Evolutionary conservation across 2,888 invertebrate genomes (phyloP).

Genomic region (Sisyra terminalis): DNA sequence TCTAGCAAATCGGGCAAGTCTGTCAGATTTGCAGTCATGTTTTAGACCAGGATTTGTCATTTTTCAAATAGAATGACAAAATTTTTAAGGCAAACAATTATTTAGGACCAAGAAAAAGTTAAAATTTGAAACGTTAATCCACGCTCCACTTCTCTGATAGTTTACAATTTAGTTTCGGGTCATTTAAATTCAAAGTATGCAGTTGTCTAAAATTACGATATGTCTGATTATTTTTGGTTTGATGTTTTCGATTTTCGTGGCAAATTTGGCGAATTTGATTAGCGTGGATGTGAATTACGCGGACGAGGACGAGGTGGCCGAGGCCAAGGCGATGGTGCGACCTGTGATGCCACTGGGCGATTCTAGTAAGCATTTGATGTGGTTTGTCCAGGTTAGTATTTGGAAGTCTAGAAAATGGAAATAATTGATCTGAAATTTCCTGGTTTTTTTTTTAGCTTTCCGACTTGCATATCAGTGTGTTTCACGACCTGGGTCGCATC

Average conservation of each 20-base stretch:
- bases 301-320: slow-evolving; percentile 8
- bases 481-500: slow-evolving; percentile 55
- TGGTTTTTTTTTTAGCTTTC: slow-evolving; percentile 56
- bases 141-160: too few relatives aligned
- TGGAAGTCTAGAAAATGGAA: background rate
- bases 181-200: slow-evolving; percentile 36
- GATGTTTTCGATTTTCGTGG: slow-evolving; percentile 48
- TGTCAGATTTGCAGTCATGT: too few relatives aligned
- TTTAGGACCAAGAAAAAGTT: too few relatives aligned
- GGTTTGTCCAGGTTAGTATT: slow-evolving; percentile 56
- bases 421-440: background rate
- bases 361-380: slow-evolving; percentile 41
- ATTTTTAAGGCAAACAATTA: too few relatives aligned
- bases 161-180: too few relatives aligned
- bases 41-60: too few relatives aligned
- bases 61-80: too few relatives aligned
- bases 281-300: slow-evolving; percentile 32
- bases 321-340: slow-evolving; percentile 7
- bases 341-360: slow-evolving; percentile 32
- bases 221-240: slow-evolving; percentile 42
- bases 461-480: slow-evolving; percentile 79
- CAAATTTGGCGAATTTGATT: slow-evolving; percentile 49
- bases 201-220: slow-evolving; percentile 42
- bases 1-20: too few relatives aligned
- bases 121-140: too few relatives aligned